Base-by-base conservation (phyloP, 2,888 invertebrate genomes). In the Palloptera scutellata region DNA sequence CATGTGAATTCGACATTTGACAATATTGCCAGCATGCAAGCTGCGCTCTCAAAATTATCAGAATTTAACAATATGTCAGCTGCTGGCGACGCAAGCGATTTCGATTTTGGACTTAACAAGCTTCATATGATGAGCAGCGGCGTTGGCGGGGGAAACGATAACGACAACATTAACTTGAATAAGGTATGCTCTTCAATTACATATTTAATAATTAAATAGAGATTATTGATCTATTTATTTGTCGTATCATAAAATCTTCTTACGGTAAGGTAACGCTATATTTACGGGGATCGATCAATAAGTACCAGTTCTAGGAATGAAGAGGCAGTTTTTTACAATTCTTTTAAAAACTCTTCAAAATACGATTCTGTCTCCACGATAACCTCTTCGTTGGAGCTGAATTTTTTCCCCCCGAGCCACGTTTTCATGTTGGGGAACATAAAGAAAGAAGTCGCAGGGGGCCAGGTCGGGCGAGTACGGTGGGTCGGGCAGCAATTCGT, bases 21-120 rank as follows among this genome's bases (percentile, higher is more conserved):
- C 66, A 75, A 74, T 65, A 75, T 72, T 63, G 67, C 70, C 61
- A 74, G 70, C 43, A 72, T 76, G 64, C 73, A 74, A 70, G 75
- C 73, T 65, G 74, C 75, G 45, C 64, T 76, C 42, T 72, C 75
- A 45, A 65, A 75, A 54, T 71, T 75, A 66, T 61, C 75, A 64
- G 72, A 72, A 69, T 70, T 68, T 59, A 72, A 65, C 58, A 70
- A 65, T 70, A 66, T 72, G 64, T 42, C 57, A 13, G 13, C 9
- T 45, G 40, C 41, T 12, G 48, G 13, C 15, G 59, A 64, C 20
- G 65, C 42, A 9, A 59, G 40, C 15, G 60, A 60, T 45, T 77
- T 72, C 61, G 72, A 72, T 53, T 75, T 76, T 64, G 68, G 72
- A 6, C 62, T 73, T 48, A 72, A 69, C 60, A 45, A 69, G 30